Evolutionary conservation across 2,888 invertebrate species (phyloP).

Genomic region (Heliconius ethilla): DNA sequence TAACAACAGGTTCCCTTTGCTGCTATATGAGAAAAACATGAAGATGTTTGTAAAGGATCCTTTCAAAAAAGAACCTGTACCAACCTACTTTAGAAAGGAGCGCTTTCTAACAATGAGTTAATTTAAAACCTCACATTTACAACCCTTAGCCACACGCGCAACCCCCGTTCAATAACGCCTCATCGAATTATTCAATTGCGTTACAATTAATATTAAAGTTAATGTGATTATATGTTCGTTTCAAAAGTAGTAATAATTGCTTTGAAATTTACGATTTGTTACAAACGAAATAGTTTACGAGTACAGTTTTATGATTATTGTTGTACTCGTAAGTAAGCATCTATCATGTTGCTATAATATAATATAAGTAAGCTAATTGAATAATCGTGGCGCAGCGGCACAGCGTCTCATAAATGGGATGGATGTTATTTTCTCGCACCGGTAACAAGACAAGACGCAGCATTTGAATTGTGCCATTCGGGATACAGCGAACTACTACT

Average conservation of each 20-base stretch:
- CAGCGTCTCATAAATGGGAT: neutral
- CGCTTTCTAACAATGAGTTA: neutral
- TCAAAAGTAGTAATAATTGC: slow-evolving; percentile 8
- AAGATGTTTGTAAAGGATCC: too few relatives aligned
- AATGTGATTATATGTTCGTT: slow-evolving; percentile 5
- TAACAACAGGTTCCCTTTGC: too few relatives aligned
- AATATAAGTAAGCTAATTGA: neutral
- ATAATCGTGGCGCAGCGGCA: neutral
- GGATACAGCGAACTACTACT: too few relatives aligned
- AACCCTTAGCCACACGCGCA: neutral
- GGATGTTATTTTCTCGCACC: too few relatives aligned
- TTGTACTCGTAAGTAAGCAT: neutral
- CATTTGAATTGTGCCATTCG: too few relatives aligned
- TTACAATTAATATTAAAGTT: slow-evolving; percentile 17
- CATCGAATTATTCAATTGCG: slow-evolving; percentile 18
- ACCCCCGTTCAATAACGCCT: slow-evolving; percentile 6
- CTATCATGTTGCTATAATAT: neutral
- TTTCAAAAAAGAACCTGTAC: neutral
- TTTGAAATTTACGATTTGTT: slow-evolving; percentile 21
- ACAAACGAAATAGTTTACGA: slow-evolving; percentile 16
- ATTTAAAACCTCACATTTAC: slow-evolving; percentile 1
- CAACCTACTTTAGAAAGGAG: neutral
- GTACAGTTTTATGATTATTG: slow-evolving; percentile 21
- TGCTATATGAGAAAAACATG: too few relatives aligned
- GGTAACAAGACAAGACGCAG: too few relatives aligned